phyloP scores from a whole-genome alignment of 2,113 vertebrate genomes.

The Cyprinus carpio region DNA sequence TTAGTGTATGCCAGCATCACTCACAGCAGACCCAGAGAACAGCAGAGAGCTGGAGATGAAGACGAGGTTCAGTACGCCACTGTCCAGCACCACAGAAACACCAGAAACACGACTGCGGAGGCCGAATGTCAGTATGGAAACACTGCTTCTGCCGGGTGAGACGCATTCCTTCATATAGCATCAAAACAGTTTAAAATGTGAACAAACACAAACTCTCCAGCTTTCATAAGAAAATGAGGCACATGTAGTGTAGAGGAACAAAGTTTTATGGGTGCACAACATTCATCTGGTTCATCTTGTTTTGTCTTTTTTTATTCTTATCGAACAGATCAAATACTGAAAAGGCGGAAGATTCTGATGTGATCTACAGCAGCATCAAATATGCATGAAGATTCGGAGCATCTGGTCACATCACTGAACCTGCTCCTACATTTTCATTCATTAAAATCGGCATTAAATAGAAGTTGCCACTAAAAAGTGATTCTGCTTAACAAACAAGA shows the following conservation, averaged over 20 bases:
- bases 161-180: neutral
- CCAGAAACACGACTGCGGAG: neutral
- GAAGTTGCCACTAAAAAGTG: neutral
- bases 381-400: neutral
- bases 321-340: neutral
- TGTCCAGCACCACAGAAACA: neutral
- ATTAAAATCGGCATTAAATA: neutral
- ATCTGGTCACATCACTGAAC: neutral
- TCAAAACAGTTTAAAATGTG: neutral
- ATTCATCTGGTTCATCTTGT: neutral
- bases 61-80: constrained; percentile 9
- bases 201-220: neutral
- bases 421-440: too few species aligned
- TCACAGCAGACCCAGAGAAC: neutral
- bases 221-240: neutral
- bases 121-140: neutral
- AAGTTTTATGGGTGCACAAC: neutral
- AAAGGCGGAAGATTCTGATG: neutral
- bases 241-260: neutral
- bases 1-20: neutral
- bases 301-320: neutral
- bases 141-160: neutral
- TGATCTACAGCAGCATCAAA: constrained; percentile 33
- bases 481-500: neutral
- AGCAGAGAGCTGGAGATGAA: neutral